phyloP scores from a whole-genome alignment of 2,113 vertebrate species.

The Tamias sibiricus region DNA sequence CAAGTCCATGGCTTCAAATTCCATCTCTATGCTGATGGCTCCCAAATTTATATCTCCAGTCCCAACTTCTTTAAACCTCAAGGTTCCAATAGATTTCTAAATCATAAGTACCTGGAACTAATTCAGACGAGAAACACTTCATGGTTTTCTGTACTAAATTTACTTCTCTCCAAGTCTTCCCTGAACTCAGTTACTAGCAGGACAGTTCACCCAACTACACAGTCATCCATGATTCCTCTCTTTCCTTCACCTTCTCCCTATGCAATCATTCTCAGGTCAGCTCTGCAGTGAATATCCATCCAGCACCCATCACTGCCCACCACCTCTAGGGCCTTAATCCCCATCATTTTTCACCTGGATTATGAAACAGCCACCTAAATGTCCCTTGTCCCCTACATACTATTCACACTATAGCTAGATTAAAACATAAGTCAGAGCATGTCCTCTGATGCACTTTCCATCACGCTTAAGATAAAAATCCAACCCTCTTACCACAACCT shows the following conservation, averaged over 20 bases:
- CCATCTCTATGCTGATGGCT: neutral
- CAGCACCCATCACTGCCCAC: neutral
- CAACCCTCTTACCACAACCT: neutral
- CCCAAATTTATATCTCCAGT: neutral
- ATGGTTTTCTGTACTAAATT: neutral
- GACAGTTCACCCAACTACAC: neutral
- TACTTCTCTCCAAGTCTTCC: neutral
- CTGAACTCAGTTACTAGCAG: neutral
- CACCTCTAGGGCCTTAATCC: neutral
- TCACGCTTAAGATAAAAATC: constrained; percentile 2
- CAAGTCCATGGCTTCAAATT: neutral
- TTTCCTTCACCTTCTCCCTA: neutral
- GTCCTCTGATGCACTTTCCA: neutral
- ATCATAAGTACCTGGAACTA: constrained; percentile 27
- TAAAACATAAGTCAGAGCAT: neutral
- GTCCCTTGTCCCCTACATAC: neutral
- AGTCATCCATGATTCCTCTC: neutral
- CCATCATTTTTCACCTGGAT: neutral
- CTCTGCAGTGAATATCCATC: neutral
- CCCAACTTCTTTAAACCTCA: neutral
- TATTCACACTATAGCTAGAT: neutral
- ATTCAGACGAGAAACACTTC: neutral
- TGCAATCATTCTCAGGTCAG: neutral
- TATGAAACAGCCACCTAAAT: neutral
- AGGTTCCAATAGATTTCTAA: constrained; percentile 33